These are phyloP conservation scores for Dryoscopus gambensis DNA, from an alignment of 2,113 vertebrate species.

Conservation along the genomic window DNA sequence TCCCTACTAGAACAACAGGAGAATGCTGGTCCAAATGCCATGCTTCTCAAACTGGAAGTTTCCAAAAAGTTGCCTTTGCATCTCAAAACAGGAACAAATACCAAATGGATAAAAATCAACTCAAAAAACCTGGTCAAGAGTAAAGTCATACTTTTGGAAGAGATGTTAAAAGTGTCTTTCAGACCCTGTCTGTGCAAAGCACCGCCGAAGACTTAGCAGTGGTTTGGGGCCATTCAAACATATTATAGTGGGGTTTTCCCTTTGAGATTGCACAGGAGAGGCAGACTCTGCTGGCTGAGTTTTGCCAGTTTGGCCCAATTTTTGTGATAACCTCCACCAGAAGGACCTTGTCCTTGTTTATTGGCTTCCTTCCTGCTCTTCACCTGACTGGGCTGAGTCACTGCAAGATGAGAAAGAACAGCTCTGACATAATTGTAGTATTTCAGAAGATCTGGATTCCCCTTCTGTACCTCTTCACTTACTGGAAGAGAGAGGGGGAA, in stretches of 20 bases:
- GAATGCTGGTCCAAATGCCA: not conserved
- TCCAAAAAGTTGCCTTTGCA: not conserved
- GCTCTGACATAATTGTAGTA: not conserved
- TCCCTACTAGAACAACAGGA: not conserved
- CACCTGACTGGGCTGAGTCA: not conserved
- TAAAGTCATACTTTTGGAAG: not conserved
- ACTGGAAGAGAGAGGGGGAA: not conserved
- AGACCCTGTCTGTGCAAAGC: not conserved
- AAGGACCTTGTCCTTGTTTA: not conserved
- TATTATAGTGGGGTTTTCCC: not conserved
- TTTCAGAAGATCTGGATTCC: not conserved
- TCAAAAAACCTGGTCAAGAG: not conserved
- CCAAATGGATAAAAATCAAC: not conserved
- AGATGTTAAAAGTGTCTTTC: not conserved
- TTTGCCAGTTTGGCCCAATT: not conserved
- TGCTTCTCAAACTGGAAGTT: not conserved
- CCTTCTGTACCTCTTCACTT: not conserved
- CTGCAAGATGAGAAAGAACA: not conserved
- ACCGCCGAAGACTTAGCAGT: accelerated
- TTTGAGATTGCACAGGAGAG: not conserved
- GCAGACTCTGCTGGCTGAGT: not conserved
- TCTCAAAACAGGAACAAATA: not conserved
- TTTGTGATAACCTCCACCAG: not conserved
- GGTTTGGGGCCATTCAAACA: accelerated
- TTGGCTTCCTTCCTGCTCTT: not conserved